Conservation (phyloP, 2,113 vertebrate species). For the Pholis gunnellus region DNA sequence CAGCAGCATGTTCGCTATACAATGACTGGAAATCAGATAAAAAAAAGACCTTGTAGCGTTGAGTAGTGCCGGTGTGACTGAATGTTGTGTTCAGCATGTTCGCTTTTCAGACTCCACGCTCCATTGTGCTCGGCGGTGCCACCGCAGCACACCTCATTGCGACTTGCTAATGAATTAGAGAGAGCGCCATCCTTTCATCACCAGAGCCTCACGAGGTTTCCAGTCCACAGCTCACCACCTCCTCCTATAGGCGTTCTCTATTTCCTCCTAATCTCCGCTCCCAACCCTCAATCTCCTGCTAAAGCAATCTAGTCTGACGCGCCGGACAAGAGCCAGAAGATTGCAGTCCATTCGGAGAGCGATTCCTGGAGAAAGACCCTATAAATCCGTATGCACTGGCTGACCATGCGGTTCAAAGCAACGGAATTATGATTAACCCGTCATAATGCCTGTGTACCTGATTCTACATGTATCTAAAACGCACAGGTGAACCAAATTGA, state of each 20-base stretch:
- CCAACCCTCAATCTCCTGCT: conserved; percentile 46
- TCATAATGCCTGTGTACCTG: conserved; percentile 38
- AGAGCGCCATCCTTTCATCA: conserved; percentile 51
- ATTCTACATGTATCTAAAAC: conserved; percentile 19
- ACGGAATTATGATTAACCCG: conserved; percentile 39
- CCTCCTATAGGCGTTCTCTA: conserved; percentile 6
- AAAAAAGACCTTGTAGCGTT: neutral
- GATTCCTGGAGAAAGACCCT: conserved; percentile 17
- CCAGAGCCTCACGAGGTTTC: conserved; percentile 42
- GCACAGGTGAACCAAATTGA: conserved; percentile 41
- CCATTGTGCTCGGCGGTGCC: conserved; percentile 19
- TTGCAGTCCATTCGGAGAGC: conserved; percentile 40
- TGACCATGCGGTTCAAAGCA: conserved; percentile 31
- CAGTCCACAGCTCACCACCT: conserved; percentile 50
- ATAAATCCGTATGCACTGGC: neutral
- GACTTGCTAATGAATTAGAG: conserved; percentile 57
- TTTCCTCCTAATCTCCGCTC: conserved; percentile 38
- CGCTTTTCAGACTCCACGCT: neutral
- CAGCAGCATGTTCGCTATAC: neutral
- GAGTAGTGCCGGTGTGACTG: neutral
- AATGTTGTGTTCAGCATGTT: conserved; percentile 19
- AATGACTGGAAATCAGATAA: conserved; percentile 8
- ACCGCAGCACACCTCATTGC: conserved; percentile 36
- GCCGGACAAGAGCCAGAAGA: conserved; percentile 47
- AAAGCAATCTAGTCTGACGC: conserved; percentile 61